Evolutionary conservation across 2,797 vertebrate species (phyloP).

Genomic region (Hoplostethus atlanticus): DNA sequence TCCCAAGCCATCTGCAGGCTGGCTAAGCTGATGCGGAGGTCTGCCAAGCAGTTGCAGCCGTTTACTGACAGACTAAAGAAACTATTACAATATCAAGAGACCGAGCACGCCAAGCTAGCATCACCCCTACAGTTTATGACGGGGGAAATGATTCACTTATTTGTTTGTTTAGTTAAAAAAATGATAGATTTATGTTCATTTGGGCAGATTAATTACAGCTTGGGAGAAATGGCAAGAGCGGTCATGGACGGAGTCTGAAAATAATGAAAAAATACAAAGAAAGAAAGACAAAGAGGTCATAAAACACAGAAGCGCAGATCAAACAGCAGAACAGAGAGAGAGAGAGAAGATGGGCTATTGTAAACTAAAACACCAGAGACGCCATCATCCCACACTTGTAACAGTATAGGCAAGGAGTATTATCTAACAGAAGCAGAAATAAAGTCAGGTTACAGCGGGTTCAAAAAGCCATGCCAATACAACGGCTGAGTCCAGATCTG

Average conservation of each 20-base stretch:
- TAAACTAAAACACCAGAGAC: conserved; percentile 8
- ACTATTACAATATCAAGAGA: conserved; percentile 36
- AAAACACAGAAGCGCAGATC: too few relatives aligned
- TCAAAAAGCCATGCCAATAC: conserved; percentile 42
- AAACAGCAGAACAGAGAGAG: neutral
- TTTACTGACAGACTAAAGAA: conserved; percentile 43
- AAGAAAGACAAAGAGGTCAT: neutral
- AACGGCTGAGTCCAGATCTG: conserved; percentile 45
- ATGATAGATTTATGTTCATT: too few relatives aligned
- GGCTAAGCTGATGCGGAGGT: neutral
- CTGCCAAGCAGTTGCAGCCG: conserved; percentile 30
- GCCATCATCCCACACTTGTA: conserved; percentile 18
- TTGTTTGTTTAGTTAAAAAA: neutral
- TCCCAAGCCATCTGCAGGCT: conserved; percentile 44
- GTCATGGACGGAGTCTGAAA: neutral
- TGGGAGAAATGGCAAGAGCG: neutral
- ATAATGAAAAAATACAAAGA: neutral
- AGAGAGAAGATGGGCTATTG: neutral
- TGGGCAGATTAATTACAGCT: neutral
- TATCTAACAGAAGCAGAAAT: conserved; percentile 19
- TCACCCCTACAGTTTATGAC: conserved; percentile 8
- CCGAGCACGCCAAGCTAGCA: neutral
- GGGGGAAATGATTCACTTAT: neutral
- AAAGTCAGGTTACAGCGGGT: conserved; percentile 59
- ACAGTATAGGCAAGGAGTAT: conserved; percentile 19